Conservation (phyloP, 1,140 invertebrate species). For the Euborellia annulipes region DNA sequence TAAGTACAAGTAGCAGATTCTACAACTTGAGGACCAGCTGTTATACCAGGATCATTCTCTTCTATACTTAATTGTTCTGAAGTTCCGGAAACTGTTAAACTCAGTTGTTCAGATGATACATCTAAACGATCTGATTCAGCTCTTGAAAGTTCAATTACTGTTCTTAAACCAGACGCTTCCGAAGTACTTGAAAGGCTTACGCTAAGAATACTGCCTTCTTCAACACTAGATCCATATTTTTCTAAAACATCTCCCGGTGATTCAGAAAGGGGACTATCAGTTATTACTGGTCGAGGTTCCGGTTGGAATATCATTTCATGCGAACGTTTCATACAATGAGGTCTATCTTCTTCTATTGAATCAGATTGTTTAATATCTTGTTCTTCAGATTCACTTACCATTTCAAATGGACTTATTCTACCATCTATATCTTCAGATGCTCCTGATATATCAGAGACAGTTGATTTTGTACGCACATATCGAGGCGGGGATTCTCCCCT, state of each 20-base stretch:
- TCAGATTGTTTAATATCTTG: constrained; percentile 2
- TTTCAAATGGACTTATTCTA: constrained; percentile 27
- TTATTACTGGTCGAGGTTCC: constrained; percentile 31
- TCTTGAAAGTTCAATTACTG: constrained; percentile 33
- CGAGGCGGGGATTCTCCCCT: constrained; percentile 19
- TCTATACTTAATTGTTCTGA: constrained; percentile 20
- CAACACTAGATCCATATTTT: constrained; percentile 35
- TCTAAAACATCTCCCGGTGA: constrained; percentile 18
- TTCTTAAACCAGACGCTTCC: constrained; percentile 29
- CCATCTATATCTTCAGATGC: constrained; percentile 17
- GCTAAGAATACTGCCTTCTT: constrained; percentile 36
- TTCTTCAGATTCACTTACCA: constrained; percentile 27
- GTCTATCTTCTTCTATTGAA: constrained; percentile 10
- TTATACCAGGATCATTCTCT: constrained; percentile 4
- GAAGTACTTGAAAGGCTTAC: constrained; percentile 39
- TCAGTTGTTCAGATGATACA: constrained; percentile 34
- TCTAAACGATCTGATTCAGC: constrained; percentile 30
- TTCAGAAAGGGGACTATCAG: constrained; percentile 17
- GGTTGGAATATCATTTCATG: constrained; percentile 81
- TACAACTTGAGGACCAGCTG: not conserved
- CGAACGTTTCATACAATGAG: constrained; percentile 57
- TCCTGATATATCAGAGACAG: constrained; percentile 14
- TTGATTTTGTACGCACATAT: constrained; percentile 16
- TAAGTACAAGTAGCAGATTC: constrained; percentile 7
- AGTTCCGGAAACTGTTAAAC: constrained; percentile 23